phyloP scores from a whole-genome alignment of 2,888 invertebrate genomes.

The Cybosia mesomella region DNA sequence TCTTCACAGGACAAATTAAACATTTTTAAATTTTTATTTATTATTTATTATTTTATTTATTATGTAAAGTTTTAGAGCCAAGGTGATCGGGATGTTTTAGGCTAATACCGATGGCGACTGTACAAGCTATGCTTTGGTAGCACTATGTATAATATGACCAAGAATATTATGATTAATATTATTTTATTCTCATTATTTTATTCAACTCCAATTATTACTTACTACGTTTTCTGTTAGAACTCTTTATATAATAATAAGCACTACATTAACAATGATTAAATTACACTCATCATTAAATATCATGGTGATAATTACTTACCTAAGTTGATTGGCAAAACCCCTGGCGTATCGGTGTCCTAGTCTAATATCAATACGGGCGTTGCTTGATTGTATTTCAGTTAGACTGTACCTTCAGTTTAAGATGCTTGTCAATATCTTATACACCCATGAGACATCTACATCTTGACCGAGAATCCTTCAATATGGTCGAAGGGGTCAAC shows the following conservation, averaged over 20 bases:
- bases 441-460: background rate
- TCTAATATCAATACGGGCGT: background rate
- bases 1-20: no score
- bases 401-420: background rate
- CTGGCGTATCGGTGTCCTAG: background rate
- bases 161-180: no score
- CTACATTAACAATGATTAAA: background rate
- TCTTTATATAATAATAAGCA: no score
- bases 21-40: no score
- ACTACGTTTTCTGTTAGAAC: background rate
- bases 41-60: no score
- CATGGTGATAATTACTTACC: background rate
- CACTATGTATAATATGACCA: no score
- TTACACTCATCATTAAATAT: background rate
- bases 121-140: no score
- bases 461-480: background rate
- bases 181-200: no score
- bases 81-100: no score
- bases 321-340: background rate
- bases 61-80: no score
- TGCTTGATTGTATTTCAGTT: conserved; percentile 4
- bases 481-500: background rate
- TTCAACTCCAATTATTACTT: no score
- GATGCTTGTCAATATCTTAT: conserved; percentile 2
- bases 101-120: no score